phyloP scores from a whole-genome alignment of 1,140 invertebrate genomes.

The Pogonomyrmex barbatus region DNA sequence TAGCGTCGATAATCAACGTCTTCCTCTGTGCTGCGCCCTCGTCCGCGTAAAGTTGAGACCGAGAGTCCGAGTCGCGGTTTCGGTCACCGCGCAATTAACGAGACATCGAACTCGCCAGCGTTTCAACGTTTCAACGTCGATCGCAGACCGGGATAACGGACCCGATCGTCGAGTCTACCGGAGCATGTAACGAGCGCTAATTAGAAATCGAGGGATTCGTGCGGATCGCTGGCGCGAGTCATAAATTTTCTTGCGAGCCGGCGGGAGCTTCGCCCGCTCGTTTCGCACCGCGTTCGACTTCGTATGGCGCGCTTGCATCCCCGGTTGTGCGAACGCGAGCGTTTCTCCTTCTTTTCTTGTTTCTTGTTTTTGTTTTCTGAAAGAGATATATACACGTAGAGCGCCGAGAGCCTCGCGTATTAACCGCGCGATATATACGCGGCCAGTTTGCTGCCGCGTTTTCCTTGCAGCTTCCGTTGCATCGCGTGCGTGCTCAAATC shows the following conservation, averaged over 20 bases:
- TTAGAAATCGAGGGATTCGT: conserved; percentile 47
- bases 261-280: conserved; percentile 6
- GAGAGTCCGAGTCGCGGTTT: conserved; percentile 13
- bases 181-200: conserved; percentile 47
- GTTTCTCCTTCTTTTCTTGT: not conserved
- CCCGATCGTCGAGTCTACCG: conserved; percentile 21
- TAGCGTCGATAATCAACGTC: conserved; percentile 66
- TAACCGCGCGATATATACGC: not conserved
- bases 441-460: conserved; percentile 3
- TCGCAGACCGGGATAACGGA: conserved; percentile 42
- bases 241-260: conserved; percentile 13
- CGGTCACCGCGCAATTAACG: conserved; percentile 34
- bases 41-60: conserved; percentile 5
- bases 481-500: conserved; percentile 37
- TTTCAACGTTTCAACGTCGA: conserved; percentile 39
- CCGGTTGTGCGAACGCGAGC: not conserved
- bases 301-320: not conserved
- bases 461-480: conserved; percentile 34
- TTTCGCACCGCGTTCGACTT: not conserved
- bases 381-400: conserved; percentile 10
- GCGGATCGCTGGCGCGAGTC: conserved; percentile 33
- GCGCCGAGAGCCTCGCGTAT: not conserved
- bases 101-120: conserved; percentile 38
- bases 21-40: not conserved
- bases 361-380: not conserved